Conservation (phyloP, 2,888 invertebrate species). For the Exocentrus adspersus region DNA sequence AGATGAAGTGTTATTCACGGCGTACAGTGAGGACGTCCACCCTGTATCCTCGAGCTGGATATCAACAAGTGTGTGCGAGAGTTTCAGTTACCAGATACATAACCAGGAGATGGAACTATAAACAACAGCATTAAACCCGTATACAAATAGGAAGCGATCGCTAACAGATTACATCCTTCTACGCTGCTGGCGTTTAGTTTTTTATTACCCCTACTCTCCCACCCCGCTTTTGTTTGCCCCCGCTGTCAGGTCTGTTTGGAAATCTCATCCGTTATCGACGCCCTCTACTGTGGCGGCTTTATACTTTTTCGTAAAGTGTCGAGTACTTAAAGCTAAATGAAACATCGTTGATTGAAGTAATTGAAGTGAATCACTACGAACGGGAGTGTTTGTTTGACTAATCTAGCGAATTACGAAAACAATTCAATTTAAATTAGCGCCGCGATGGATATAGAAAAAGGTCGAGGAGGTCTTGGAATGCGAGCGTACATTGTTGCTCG, state of each 20-base stretch:
- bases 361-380: not conserved
- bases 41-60: too few species aligned
- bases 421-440: conserved; percentile 3
- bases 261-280: not conserved
- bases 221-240: conserved; percentile 17
- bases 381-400: not conserved
- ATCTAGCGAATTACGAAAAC: not conserved
- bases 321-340: too few species aligned
- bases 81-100: conserved; percentile 5
- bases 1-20: too few species aligned
- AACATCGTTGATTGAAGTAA: too few species aligned
- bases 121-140: conserved; percentile 12
- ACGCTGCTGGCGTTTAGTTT: conserved; percentile 10
- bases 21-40: too few species aligned
- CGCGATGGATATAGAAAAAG: not conserved
- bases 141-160: conserved; percentile 17
- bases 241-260: conserved; percentile 4
- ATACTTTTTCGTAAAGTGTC: too few species aligned
- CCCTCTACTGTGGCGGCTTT: not conserved
- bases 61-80: conserved; percentile 22
- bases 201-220: conserved; percentile 15
- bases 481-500: too few species aligned
- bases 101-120: conserved; percentile 19
- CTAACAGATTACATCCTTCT: conserved; percentile 19
- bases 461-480: not conserved